Conservation (phyloP, 1,140 invertebrate species). For the Dufourea novaeangliae region DNA sequence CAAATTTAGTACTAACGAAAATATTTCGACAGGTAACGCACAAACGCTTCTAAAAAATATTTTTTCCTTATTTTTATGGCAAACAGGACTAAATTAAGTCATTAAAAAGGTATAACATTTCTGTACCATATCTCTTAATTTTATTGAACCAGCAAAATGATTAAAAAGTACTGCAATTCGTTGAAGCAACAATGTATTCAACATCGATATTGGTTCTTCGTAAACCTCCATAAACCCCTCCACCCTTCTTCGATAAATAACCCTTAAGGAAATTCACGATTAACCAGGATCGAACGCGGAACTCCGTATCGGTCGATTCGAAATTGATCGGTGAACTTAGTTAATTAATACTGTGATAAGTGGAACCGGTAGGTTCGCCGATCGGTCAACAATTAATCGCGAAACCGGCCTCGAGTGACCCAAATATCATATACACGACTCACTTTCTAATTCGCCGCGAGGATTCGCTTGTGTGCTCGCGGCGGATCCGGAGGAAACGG, state of each 20-base stretch:
- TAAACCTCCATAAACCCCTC: too few species aligned
- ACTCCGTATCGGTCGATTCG: background rate
- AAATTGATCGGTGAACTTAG: background rate
- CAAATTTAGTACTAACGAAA: too few species aligned
- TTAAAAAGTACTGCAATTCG: too few species aligned
- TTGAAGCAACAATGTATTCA: too few species aligned
- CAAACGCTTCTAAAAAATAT: too few species aligned
- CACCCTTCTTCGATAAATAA: background rate
- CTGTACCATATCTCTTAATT: too few species aligned
- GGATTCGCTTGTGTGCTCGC: slow-evolving; percentile 32
- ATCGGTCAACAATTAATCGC: slow-evolving; percentile 48
- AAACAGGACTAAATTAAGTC: too few species aligned
- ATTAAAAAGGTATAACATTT: too few species aligned
- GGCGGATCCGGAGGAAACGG: background rate
- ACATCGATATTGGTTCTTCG: too few species aligned
- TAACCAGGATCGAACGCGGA: background rate
- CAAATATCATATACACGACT: slow-evolving; percentile 57
- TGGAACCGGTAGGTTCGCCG: background rate
- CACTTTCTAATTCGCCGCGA: slow-evolving; percentile 60
- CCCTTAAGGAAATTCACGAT: background rate
- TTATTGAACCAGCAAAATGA: too few species aligned
- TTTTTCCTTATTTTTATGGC: too few species aligned
- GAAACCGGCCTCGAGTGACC: slow-evolving; percentile 36
- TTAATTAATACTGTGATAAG: slow-evolving; percentile 7
- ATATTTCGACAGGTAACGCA: too few species aligned